A percentile compares a stretch with the other conserved stretches of the same genome.
Conservation (phyloP, 2,888 invertebrate species). For the Acronicta alni region DNA sequence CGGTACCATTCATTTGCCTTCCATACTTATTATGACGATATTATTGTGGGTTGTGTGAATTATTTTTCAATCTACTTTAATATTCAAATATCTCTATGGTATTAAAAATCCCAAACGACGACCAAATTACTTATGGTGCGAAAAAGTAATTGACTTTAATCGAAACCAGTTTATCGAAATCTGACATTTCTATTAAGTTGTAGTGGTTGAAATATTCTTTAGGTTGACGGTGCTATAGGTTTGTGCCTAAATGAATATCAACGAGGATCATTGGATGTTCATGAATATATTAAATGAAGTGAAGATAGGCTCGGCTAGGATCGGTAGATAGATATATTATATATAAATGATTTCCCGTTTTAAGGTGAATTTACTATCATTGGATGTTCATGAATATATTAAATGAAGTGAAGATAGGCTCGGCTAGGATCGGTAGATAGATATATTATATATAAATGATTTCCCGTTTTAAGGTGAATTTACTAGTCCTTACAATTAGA, state of each 20-base stretch:
- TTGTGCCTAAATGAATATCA: constrained; percentile 64
- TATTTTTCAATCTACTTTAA: constrained; percentile 1
- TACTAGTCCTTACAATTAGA: constrained; percentile 61
- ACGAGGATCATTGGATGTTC: constrained; percentile 46
- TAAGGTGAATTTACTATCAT: constrained; percentile 59
- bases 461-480: constrained; percentile 54
- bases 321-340: constrained; percentile 33
- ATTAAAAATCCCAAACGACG: constrained; percentile 10
- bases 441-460: constrained; percentile 43
- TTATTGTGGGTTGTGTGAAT: constrained; percentile 47
- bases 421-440: constrained; percentile 37
- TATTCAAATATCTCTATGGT: constrained; percentile 17
- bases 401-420: constrained; percentile 27
- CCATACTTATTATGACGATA: constrained; percentile 68
- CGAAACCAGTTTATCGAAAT: constrained; percentile 21
- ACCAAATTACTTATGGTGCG: constrained; percentile 33
- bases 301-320: constrained; percentile 32
- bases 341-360: constrained; percentile 52
- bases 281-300: constrained; percentile 26
- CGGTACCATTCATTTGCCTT: constrained; percentile 60
- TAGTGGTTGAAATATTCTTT: constrained; percentile 54
- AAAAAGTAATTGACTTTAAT: constrained; percentile 33
- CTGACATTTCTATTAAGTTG: constrained; percentile 24
- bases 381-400: constrained; percentile 34
- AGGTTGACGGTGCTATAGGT: constrained; percentile 73